Conservation (phyloP, 2,113 vertebrate genomes). For the Chrysochloris asiatica region DNA sequence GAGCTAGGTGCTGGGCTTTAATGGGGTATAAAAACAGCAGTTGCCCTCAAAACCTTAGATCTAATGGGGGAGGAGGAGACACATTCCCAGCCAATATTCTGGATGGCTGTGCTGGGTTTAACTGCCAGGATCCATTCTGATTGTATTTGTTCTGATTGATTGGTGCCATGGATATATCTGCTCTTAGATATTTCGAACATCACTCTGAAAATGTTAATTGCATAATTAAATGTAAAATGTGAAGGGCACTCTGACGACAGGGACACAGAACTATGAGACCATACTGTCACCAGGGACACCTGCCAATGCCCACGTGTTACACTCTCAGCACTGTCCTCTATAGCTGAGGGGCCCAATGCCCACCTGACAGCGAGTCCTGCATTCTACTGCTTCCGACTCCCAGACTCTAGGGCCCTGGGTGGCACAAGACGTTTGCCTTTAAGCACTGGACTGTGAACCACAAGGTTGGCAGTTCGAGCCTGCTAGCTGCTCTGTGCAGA, state of each 20-base stretch:
- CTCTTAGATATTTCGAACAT: neutral
- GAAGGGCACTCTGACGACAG: neutral
- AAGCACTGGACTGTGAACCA: too few species aligned
- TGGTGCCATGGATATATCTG: fast-evolving
- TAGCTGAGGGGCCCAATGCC: neutral
- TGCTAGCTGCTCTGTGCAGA: too few species aligned
- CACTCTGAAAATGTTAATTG: neutral
- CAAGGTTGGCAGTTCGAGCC: too few species aligned
- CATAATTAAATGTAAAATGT: neutral
- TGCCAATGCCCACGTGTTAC: neutral
- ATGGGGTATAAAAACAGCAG: neutral
- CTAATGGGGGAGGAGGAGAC: neutral
- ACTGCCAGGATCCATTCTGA: neutral
- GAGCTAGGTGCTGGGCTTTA: neutral
- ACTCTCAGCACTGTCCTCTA: fast-evolving
- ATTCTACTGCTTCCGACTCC: neutral
- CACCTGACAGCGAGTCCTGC: neutral
- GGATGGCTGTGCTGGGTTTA: neutral
- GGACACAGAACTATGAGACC: neutral
- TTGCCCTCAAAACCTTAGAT: neutral
- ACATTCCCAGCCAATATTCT: neutral
- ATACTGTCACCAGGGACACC: neutral
- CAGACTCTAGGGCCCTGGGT: neutral
- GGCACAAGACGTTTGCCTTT: neutral
- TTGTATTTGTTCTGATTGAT: neutral